Percentiles rank a stretch among this genome's conserved stretches.
Evolutionary conservation across 2,888 invertebrate species (phyloP).

Genomic region (Polymixis lichenea): DNA sequence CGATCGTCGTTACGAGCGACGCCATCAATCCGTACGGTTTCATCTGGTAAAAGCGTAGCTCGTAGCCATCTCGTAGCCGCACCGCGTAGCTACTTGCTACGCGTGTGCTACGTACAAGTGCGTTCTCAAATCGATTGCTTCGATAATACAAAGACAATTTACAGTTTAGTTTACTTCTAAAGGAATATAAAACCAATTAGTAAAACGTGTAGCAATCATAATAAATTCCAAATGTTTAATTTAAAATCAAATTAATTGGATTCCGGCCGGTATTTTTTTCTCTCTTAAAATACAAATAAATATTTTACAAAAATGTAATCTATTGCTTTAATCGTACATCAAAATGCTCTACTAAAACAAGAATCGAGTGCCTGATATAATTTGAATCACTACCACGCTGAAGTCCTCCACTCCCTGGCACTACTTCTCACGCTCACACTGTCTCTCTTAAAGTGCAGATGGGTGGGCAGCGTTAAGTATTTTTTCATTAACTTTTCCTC

Average conservation of each 20-base stretch:
- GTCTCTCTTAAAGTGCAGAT: conserved; percentile 12
- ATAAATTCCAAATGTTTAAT: background rate
- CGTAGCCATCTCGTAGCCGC: conserved; percentile 17
- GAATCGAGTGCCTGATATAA: background rate
- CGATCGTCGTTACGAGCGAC: conserved; percentile 14
- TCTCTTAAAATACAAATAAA: background rate
- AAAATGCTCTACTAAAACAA: background rate
- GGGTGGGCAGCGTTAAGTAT: conserved; percentile 47
- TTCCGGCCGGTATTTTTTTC: background rate
- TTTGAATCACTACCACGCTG: background rate
- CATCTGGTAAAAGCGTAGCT: conserved; percentile 48
- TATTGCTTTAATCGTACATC: background rate
- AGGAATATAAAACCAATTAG: background rate
- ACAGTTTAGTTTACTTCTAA: background rate
- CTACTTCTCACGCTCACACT: background rate
- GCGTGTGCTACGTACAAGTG: conserved; percentile 7
- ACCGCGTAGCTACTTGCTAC: conserved; percentile 5
- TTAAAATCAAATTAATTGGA: background rate
- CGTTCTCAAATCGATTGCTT: conserved; percentile 4
- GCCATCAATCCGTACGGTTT: conserved; percentile 49
- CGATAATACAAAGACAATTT: background rate
- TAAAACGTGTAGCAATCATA: background rate
- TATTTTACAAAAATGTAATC: background rate
- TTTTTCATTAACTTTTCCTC: conserved; percentile 61
- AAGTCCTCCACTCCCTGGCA: background rate